Conservation (phyloP, 2,113 vertebrate species). For the Antechinus flavipes region DNA sequence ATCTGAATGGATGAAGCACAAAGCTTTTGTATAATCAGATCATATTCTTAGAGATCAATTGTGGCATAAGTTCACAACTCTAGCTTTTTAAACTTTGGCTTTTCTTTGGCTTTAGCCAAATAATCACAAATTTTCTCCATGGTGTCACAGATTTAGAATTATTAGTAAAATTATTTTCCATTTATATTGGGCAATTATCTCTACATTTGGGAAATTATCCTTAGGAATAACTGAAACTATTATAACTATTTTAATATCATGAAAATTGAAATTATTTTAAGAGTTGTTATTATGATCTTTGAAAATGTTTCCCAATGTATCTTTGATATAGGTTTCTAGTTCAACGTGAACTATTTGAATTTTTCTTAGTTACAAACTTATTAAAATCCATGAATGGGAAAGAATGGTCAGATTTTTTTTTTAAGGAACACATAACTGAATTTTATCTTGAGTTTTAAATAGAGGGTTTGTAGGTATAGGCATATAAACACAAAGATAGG, state of each 20-base stretch:
- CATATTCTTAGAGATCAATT: neutral
- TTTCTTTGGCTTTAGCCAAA: constrained; percentile 21
- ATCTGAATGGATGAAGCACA: neutral
- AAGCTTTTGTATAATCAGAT: neutral
- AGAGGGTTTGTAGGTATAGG: neutral
- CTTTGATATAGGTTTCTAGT: constrained; percentile 15
- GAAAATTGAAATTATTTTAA: constrained; percentile 71
- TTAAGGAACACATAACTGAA: neutral
- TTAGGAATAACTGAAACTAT: constrained; percentile 68
- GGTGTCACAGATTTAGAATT: constrained; percentile 31
- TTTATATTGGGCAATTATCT: constrained; percentile 64
- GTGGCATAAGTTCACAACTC: neutral
- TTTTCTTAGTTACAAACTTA: constrained; percentile 62
- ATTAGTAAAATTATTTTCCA: constrained; percentile 51
- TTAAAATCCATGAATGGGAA: constrained; percentile 26
- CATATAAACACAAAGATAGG: neutral
- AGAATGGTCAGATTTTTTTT: constrained; percentile 16
- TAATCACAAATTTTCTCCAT: neutral
- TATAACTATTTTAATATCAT: constrained; percentile 78
- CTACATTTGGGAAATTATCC: constrained; percentile 75
- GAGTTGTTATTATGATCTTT: constrained; percentile 76
- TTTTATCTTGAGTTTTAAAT: constrained; percentile 18
- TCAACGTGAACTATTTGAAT: constrained; percentile 58
- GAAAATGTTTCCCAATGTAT: constrained; percentile 64
- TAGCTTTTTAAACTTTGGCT: neutral